These are phyloP conservation scores for Hyaena hyaena DNA, from an alignment of 2,113 vertebrate genomes.

Conservation along the genomic window DNA sequence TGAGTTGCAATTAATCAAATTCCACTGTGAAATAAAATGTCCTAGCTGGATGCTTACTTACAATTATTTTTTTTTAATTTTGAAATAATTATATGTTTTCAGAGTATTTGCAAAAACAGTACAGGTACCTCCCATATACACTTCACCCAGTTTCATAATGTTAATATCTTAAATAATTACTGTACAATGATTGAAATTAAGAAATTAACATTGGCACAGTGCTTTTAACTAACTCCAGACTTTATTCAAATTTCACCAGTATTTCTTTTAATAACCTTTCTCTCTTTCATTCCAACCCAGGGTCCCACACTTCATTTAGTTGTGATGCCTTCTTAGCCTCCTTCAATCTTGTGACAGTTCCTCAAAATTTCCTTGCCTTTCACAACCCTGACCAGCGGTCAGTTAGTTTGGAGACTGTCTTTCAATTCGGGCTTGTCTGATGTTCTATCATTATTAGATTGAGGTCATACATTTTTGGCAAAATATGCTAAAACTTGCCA, in stretches of 20 bases:
- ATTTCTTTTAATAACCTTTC: neutral
- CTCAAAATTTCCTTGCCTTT: neutral
- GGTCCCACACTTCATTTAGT: neutral
- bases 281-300: neutral
- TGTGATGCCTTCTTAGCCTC: neutral
- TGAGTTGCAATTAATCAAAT: constrained; percentile 55
- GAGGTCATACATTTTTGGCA: neutral
- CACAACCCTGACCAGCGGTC: neutral
- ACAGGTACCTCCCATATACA: neutral
- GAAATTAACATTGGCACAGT: neutral
- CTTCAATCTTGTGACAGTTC: neutral
- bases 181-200: neutral
- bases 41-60: neutral
- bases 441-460: neutral
- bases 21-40: constrained; percentile 30
- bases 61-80: constrained; percentile 3
- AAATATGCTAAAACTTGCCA: neutral
- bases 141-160: neutral
- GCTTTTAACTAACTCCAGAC: constrained; percentile 5
- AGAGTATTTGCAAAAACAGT: neutral
- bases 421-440: neutral
- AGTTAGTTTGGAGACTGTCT: neutral
- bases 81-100: constrained; percentile 38
- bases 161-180: neutral
- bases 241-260: neutral